A percentile compares a stretch with the other conserved stretches of the same genome.
These are phyloP conservation scores for Pogonus chalceus DNA, from an alignment of 1,140 invertebrate genomes.

Conservation along the genomic window DNA sequence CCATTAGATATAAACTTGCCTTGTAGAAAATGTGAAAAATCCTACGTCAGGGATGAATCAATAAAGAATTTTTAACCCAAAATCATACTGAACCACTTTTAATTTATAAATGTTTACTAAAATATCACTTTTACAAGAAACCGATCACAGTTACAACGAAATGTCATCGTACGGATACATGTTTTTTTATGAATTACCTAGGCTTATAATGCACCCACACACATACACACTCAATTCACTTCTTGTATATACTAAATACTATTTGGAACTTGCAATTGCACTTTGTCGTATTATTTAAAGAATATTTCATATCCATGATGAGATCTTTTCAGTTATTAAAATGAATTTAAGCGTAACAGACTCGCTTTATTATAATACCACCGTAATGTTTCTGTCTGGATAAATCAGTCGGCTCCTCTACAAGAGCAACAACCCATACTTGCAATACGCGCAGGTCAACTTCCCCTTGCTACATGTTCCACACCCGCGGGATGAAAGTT, in stretches of 20 bases:
- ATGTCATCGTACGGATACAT: neutral
- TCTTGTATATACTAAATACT: neutral
- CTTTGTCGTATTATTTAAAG: neutral
- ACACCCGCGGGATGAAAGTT: neutral
- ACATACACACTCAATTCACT: neutral
- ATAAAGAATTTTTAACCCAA: too few relatives aligned
- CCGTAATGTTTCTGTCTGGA: neutral
- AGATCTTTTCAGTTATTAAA: neutral
- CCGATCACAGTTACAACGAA: neutral
- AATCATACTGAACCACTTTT: too few relatives aligned
- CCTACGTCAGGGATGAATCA: too few relatives aligned
- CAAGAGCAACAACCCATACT: constrained; percentile 4
- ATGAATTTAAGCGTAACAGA: neutral
- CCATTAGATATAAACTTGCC: too few relatives aligned
- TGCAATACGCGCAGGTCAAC: neutral
- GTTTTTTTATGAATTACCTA: neutral
- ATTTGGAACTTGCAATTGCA: neutral
- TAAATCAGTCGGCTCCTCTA: neutral
- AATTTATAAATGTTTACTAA: neutral
- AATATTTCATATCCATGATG: neutral
- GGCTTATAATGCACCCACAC: neutral
- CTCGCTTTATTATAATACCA: too few relatives aligned
- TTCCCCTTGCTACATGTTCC: neutral
- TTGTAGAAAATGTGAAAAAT: too few relatives aligned
- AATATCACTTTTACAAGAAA: neutral